These are phyloP conservation scores for Pseudobourletiella spinata DNA, from an alignment of 1,140 invertebrate genomes.

Conservation along the genomic window DNA sequence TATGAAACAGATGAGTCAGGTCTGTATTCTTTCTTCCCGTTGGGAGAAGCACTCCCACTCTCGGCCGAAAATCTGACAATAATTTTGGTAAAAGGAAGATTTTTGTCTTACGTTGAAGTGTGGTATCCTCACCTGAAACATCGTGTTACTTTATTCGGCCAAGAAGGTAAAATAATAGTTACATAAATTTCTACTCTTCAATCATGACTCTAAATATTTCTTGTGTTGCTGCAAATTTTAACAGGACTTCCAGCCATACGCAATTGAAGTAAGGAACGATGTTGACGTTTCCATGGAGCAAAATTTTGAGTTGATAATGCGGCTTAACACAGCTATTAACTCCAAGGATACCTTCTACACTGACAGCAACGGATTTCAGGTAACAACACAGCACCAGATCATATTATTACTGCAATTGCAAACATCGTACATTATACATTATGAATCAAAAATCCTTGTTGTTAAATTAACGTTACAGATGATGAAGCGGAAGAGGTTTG, in stretches of 20 bases:
- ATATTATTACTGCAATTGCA: constrained; percentile 52
- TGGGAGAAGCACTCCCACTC: constrained; percentile 49
- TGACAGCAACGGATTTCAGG: constrained; percentile 75
- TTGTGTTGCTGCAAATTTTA: background rate
- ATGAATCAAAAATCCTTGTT: background rate
- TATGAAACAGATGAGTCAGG: constrained; percentile 58
- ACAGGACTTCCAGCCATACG: constrained; percentile 57
- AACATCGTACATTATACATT: background rate
- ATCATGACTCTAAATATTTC: constrained; percentile 27
- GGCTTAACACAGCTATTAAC: constrained; percentile 61
- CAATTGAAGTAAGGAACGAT: constrained; percentile 60
- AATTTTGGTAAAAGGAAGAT: constrained; percentile 54
- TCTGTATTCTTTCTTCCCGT: constrained; percentile 90
- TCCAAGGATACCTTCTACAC: constrained; percentile 66
- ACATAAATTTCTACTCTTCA: constrained; percentile 23
- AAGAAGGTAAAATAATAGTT: constrained; percentile 45
- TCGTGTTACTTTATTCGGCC: constrained; percentile 53
- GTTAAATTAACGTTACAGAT: constrained; percentile 41
- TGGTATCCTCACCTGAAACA: constrained; percentile 60
- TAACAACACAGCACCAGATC: background rate
- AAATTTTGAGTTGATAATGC: constrained; percentile 86
- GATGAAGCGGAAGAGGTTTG: constrained; percentile 61
- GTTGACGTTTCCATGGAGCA: constrained; percentile 63
- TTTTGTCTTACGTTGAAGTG: constrained; percentile 59
- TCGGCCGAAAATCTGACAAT: constrained; percentile 44